Evolutionary conservation across 2,888 invertebrate genomes (phyloP), one percentile per base, ranked within the genome.

Genomic region (Brachypalpus laphriformis): DNA sequence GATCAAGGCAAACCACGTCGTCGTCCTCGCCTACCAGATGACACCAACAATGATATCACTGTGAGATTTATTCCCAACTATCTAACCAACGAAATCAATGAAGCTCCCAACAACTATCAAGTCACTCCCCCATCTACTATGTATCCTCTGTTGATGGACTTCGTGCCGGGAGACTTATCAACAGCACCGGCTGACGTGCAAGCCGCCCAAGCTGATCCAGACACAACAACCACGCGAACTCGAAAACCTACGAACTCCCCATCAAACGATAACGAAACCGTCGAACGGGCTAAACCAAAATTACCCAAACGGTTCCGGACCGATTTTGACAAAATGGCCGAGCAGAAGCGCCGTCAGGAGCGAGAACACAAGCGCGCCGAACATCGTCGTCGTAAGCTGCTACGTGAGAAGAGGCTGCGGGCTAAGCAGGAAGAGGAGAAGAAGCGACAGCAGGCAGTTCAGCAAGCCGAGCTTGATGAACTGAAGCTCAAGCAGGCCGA

Each of bases 401-500:
- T 51, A 7, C 82, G 82, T 45, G 68, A 63, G 40, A 59, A 75
- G 40, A 68, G 22, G 18, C 31, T 70, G 4, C 49, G 14, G 25
- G 81, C 77, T 83, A 88, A 42, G 22, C 86, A 88, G 31, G 87
- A 87, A 9, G 88, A 88, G 31, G 87, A 87, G 14, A 86, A 68
- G 1, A 81, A 82, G 28, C 49, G 66, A 61, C 74, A 88, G 22
- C 78, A 87, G n/a, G n/a, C n/a, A n/a, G n/a, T n/a, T n/a, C n/a
- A n/a, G 9, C 87, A 89, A 28, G 87, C 86, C 0, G 89, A 89
- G 74, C 63, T 89, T 34, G 87, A 89, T 18, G 77, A 68, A 8
- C 78, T 90, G 59, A 89, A 88, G 47, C 82, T 87, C 14, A 87
- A 88, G 18, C 88, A 89, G 4, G 88, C 75, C 1, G 87, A 88